Base-by-base conservation (phyloP, 30 jellyfish, hydroid and myxozoan species). In the Pelagia noctiluca region DNA sequence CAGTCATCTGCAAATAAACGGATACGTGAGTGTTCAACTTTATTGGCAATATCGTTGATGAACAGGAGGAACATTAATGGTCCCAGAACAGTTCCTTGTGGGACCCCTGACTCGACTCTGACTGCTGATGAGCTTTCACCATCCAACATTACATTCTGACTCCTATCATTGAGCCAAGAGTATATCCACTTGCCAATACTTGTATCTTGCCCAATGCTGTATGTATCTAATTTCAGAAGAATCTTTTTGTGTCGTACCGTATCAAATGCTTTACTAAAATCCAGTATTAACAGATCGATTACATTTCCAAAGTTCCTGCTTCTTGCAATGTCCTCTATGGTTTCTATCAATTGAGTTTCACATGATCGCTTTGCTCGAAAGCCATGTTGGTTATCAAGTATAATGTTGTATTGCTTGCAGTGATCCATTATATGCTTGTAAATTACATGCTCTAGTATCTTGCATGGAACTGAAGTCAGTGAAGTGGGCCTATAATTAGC, bases 11-110 rank as follows among this genome's bases (percentile, higher is more conserved):
- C 75, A 75, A 75, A 75, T 63, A 78, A 34, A 22, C 82, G 71
- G 50, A 78, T 35, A 31, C 54, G 81, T n/a, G 82, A 78, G 47
- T 36, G 84, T 37, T 78, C 80, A 63, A 78, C 89, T 0, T 61
- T 34, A 21, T 24, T 60, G 77, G 30, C 25, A 34, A 50, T 50
- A 60, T 76, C 88, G 35, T 76, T 76, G 63, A 76, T 54, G 79
- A 50, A 60, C 16, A 53, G 63, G 36, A 76, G 77, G 29, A 76
- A 76, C 63, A 76, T 29, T 76, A 76, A 32, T 50, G 88, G 88
- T 34, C 79, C 88, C 33, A 60, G 76, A 34, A 76, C 88, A 29
- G 88, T 76, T 29, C 88, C 88, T 76, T 76, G 82, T 57, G 89
- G 89, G 34, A 78, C 81, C 30, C 81, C 89, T 36, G 89, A 78